phyloP scores from a whole-genome alignment of 2,888 invertebrate genomes.

The Andrena haemorrhoa region DNA sequence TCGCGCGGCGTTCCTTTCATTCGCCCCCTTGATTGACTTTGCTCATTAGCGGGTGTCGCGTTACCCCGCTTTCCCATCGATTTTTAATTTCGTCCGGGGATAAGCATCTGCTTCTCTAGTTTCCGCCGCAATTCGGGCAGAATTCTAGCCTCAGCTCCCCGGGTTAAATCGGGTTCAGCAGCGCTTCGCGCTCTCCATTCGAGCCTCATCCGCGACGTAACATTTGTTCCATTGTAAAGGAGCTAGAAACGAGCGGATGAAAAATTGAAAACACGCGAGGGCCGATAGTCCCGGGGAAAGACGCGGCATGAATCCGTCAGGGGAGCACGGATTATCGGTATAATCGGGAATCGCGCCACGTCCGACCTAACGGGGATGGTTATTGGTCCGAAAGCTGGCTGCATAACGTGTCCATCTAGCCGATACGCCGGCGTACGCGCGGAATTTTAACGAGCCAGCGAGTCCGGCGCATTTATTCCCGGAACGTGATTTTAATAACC shows the following conservation, averaged over 20 bases:
- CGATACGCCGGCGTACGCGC: background rate
- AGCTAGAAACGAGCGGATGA: background rate
- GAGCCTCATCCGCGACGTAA: too few species aligned
- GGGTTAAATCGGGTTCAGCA: constrained; percentile 36
- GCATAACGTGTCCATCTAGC: constrained; percentile 39
- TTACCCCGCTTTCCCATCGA: constrained; percentile 13
- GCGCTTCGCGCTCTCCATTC: background rate
- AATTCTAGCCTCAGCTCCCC: background rate
- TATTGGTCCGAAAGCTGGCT: constrained; percentile 28
- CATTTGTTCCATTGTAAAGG: too few species aligned
- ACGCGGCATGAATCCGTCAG: constrained; percentile 51
- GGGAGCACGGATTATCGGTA: constrained; percentile 42
- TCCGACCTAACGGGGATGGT: constrained; percentile 52
- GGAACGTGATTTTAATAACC: constrained; percentile 49
- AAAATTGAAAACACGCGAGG: constrained; percentile 10
- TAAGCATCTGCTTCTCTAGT: constrained; percentile 2
- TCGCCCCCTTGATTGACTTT: constrained; percentile 44
- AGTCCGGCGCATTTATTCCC: background rate
- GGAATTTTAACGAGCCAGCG: constrained; percentile 20
- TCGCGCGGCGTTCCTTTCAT: constrained; percentile 35
- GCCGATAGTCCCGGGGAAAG: constrained; percentile 5
- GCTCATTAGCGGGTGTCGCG: constrained; percentile 22
- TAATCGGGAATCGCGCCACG: constrained; percentile 59
- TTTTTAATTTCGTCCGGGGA: constrained; percentile 12
- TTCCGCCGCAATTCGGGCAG: constrained; percentile 10